Evolutionary conservation across 2,888 invertebrate species (phyloP), one percentile per base, ranked within the genome.

Genomic region (Lasioglossum marginatum): DNA sequence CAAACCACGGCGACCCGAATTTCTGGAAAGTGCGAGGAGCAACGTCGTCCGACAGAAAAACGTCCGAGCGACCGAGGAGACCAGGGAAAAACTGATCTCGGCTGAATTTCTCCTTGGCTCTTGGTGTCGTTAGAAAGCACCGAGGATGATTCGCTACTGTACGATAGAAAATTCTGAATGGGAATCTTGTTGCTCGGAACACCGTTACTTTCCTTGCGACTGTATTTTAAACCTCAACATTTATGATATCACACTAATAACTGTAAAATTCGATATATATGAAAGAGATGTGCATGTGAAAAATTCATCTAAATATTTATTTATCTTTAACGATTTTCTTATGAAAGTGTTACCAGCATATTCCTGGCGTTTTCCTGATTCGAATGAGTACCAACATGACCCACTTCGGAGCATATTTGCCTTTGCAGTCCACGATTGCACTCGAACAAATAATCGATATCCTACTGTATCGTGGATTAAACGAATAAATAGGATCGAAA

Each of bases 111-210:
- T 79, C 79, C 60, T 60, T 14, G 70, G 79, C 70, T 79, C 2
- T 70, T 60, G 31, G 16, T 31, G 31, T 57, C 45, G 52, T 57
- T 82, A 82, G 82, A 82, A 82, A 82, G 82, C 74, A 75, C 23
- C 31, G 66, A 45, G n/a, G 23, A 66, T 57, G 68, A 75, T 68
- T 52, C 68, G 63, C 14, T 60, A 27, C 27, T 60, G 60, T 31
- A 2, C 60, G 60, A 60, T 31, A 60, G 60, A 60, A 60, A 60
- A 60, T 31, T 60, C 60, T 12, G 60, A 27, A 60, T 60, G 60
- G 60, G 27, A 60, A 27, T 27, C 60, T 27, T 60, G 27, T 60
- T 60, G 27, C 14, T 60, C 14, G 5, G 60, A 5, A 27, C 27
- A 60, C 60, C 27, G 27, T 60, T 27, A 27, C 60, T 60, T 60